Conservation (phyloP, 2,113 vertebrate genomes). For the Elephantulus edwardii region DNA sequence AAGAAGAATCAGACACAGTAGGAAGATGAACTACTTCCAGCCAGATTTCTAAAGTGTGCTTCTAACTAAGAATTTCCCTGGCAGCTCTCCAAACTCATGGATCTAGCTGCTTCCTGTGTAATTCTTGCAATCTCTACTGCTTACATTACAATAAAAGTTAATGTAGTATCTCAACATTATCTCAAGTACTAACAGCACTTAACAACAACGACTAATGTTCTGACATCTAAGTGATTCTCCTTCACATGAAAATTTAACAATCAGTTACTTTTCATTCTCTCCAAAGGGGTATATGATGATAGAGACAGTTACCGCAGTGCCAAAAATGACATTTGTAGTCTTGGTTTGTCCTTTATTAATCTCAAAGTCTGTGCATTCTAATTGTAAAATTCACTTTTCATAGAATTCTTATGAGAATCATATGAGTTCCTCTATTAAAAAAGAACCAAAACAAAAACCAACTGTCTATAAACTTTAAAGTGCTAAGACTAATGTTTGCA, state of each 20-base stretch:
- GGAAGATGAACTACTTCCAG: background rate
- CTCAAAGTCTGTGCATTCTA: background rate
- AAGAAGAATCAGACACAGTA: background rate
- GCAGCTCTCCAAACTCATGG: background rate
- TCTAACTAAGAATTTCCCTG: background rate
- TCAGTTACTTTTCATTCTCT: background rate
- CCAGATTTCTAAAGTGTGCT: background rate
- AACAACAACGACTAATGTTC: too few relatives aligned
- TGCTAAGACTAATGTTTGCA: background rate
- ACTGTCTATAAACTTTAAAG: background rate
- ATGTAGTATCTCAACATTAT: background rate
- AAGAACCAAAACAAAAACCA: too few relatives aligned
- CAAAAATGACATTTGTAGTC: background rate
- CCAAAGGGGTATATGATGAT: background rate
- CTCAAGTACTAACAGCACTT: background rate
- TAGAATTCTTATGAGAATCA: background rate
- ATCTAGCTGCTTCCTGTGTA: background rate
- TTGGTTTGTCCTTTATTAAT: background rate
- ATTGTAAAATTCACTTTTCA: background rate
- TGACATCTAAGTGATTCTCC: background rate
- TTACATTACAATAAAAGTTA: background rate
- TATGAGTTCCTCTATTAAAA: background rate
- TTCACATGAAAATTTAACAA: background rate
- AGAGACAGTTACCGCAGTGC: background rate
- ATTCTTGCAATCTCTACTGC: background rate